Conservation (phyloP, 2,888 invertebrate genomes). For the Heteromurus nitidus region DNA sequence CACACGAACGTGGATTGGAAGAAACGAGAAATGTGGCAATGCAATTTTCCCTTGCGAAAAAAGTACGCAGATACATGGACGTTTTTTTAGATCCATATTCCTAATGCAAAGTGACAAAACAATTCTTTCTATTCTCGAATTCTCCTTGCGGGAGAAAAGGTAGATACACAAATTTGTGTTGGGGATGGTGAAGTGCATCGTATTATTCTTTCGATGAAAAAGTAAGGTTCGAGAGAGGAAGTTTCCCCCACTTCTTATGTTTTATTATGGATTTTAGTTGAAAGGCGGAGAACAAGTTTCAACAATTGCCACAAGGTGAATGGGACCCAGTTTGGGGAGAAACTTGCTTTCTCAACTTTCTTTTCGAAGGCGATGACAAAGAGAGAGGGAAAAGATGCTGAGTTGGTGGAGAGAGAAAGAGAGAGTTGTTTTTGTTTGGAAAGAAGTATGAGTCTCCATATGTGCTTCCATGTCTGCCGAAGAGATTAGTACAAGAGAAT, state of each 20-base stretch:
- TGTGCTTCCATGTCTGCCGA: not conserved
- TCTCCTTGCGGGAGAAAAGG: too few species aligned
- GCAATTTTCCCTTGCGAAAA: too few species aligned
- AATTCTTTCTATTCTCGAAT: too few species aligned
- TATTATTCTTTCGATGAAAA: too few species aligned
- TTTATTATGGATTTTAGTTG: not conserved
- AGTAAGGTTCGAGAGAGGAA: not conserved
- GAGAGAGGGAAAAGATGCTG: not conserved
- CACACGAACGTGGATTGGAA: too few species aligned
- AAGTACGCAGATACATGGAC: too few species aligned
- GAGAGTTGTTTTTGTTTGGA: not conserved
- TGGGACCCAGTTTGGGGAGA: slow-evolving; percentile 26
- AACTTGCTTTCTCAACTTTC: slow-evolving; percentile 57
- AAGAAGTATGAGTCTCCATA: not conserved
- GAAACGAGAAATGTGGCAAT: too few species aligned
- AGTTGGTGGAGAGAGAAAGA: slow-evolving; percentile 3
- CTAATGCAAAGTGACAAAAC: too few species aligned
- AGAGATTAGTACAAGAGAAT: not conserved
- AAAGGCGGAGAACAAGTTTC: slow-evolving; percentile 15
- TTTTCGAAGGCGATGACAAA: slow-evolving; percentile 2
- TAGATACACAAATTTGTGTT: too few species aligned
- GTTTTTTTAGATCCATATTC: too few species aligned
- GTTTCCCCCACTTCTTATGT: not conserved
- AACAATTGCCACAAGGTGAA: slow-evolving; percentile 36
- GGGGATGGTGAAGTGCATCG: too few species aligned